phyloP scores from a whole-genome alignment of 2,888 invertebrate species.

The Dynastes hyllus region DNA sequence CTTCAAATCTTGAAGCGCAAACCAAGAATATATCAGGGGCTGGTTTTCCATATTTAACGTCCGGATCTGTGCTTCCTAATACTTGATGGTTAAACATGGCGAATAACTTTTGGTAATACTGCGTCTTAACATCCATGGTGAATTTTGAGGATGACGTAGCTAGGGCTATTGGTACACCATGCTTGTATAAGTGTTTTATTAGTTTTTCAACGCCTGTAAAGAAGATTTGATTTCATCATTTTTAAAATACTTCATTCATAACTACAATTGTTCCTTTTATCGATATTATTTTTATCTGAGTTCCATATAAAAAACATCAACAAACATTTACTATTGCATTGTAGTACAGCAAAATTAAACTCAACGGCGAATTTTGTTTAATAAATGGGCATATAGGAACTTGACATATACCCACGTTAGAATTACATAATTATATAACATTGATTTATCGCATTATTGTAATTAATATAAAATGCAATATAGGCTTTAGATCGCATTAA shows the following conservation, averaged over 20 bases:
- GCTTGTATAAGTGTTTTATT: conserved; percentile 76
- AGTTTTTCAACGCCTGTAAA: conserved; percentile 74
- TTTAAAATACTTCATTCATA: too few species aligned
- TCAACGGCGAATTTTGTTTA: background rate
- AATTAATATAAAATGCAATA: too few species aligned
- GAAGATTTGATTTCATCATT: background rate
- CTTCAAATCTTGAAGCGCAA: conserved; percentile 76
- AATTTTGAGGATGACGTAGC: conserved; percentile 79
- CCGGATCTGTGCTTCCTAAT: conserved; percentile 78
- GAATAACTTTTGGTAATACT: conserved; percentile 72
- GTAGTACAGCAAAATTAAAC: background rate
- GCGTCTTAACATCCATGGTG: conserved; percentile 75
- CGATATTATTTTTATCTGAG: background rate
- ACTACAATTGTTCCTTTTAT: too few species aligned
- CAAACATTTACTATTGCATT: background rate
- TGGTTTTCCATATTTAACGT: conserved; percentile 82
- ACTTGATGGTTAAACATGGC: conserved; percentile 76
- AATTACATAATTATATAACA: too few species aligned
- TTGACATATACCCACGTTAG: too few species aligned
- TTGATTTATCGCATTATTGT: too few species aligned
- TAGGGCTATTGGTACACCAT: conserved; percentile 79
- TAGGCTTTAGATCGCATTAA: too few species aligned
- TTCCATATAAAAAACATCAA: background rate
- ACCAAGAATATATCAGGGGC: conserved; percentile 81
- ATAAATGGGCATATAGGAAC: too few species aligned